These are phyloP conservation scores for Cinclus mexicanus DNA, from an alignment of 2,113 vertebrate species.

Conservation along the genomic window DNA sequence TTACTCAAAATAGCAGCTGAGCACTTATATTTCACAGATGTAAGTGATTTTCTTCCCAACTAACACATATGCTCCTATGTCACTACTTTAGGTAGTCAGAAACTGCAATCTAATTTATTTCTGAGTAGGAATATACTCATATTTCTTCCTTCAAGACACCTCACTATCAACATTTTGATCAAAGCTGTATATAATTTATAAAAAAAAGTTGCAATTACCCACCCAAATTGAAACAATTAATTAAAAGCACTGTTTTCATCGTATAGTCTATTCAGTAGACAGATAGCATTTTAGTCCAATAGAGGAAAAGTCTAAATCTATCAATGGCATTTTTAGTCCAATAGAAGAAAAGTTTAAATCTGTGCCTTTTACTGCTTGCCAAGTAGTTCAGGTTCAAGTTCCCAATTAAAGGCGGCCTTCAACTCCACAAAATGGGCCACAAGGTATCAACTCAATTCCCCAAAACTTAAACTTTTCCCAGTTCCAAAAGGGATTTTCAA, in stretches of 20 bases:
- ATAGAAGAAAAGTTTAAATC: not conserved
- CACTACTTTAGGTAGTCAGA: not conserved
- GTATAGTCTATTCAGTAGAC: not conserved
- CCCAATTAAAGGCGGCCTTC: not conserved
- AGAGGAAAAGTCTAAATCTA: not conserved
- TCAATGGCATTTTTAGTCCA: not conserved
- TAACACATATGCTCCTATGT: not conserved
- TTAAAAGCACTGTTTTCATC: not conserved
- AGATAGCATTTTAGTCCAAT: not conserved
- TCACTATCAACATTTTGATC: not conserved
- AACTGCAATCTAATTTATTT: not conserved
- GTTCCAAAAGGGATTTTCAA: not conserved
- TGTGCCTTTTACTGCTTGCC: not conserved
- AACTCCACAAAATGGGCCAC: fast-evolving
- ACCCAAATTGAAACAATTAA: not conserved
- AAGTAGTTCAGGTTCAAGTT: not conserved
- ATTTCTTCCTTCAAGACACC: not conserved
- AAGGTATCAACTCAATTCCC: not conserved
- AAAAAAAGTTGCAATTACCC: not conserved
- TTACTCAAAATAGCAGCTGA: constrained; percentile 7
- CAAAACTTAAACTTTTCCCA: not conserved
- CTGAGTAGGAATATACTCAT: not conserved
- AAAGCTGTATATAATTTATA: not conserved
- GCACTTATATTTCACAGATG: not conserved
- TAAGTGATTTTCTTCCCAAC: not conserved